A percentile compares a stretch with the other conserved stretches of the same genome.
Conservation (phyloP, 2,888 invertebrate species). For the Amorpha juglandis region DNA sequence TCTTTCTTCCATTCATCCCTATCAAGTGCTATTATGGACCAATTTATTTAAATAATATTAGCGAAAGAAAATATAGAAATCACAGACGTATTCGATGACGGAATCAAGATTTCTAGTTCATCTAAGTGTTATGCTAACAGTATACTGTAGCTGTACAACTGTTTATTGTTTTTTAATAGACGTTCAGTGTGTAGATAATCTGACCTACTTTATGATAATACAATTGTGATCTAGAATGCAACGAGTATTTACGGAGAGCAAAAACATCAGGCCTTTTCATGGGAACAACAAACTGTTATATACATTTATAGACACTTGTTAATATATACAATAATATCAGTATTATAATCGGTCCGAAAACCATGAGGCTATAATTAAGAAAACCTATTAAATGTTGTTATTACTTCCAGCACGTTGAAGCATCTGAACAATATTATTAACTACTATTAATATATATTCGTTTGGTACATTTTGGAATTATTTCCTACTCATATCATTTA, state of each 20-base stretch:
- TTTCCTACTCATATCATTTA: not conserved
- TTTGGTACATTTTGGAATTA: slow-evolving; percentile 9
- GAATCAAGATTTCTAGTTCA: not conserved
- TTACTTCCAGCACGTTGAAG: not conserved
- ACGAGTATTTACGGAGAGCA: slow-evolving; percentile 38
- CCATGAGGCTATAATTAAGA: not conserved
- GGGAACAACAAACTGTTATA: slow-evolving; percentile 43
- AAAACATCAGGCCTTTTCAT: slow-evolving; percentile 48
- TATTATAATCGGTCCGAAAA: not conserved
- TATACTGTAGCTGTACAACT: not conserved
- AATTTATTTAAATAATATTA: no score
- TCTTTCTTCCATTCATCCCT: no score
- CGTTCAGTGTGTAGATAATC: slow-evolving; percentile 36
- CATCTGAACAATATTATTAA: slow-evolving; percentile 4
- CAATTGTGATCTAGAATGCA: slow-evolving; percentile 44
- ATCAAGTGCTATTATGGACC: no score
- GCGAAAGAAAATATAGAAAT: no score
- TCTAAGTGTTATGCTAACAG: not conserved
- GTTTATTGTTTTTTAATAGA: slow-evolving; percentile 8
- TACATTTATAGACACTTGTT: slow-evolving; percentile 24
- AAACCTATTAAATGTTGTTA: not conserved
- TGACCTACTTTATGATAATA: slow-evolving; percentile 40
- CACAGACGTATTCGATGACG: no score
- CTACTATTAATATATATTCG: slow-evolving; percentile 1
- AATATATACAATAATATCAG: not conserved